These are phyloP conservation scores for Promerops cafer DNA, from an alignment of 2,113 vertebrate species.

Conservation along the genomic window DNA sequence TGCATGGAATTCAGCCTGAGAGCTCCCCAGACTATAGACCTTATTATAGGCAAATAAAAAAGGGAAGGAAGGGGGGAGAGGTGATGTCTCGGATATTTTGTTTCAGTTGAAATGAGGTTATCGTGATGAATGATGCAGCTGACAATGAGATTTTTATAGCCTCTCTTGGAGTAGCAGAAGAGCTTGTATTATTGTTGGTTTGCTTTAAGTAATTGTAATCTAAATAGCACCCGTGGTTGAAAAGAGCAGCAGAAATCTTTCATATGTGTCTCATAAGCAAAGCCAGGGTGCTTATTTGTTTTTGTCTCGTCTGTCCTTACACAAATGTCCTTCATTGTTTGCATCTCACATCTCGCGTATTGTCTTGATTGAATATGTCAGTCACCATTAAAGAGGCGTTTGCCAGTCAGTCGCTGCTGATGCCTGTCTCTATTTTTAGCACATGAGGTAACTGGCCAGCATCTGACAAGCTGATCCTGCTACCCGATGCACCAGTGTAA, in stretches of 20 bases:
- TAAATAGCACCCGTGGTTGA: neutral
- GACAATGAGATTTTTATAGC: slow-evolving; percentile 51
- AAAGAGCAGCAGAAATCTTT: slow-evolving; percentile 8
- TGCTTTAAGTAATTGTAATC: neutral
- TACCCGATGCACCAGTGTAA: neutral
- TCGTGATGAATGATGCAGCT: slow-evolving; percentile 41
- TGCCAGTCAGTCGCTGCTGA: neutral
- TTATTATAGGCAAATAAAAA: slow-evolving; percentile 51
- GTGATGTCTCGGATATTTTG: neutral
- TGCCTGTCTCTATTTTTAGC: slow-evolving; percentile 22
- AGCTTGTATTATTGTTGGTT: slow-evolving; percentile 22
- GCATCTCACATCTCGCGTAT: neutral
- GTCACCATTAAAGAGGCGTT: neutral
- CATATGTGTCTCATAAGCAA: neutral
- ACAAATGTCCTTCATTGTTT: neutral
- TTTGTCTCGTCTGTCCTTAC: neutral
- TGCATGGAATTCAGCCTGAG: slow-evolving; percentile 54
- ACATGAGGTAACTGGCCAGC: neutral
- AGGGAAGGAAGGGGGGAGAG: neutral
- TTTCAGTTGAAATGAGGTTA: slow-evolving; percentile 6
- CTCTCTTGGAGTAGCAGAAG: neutral
- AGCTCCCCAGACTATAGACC: slow-evolving; percentile 41
- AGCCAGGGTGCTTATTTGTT: neutral
- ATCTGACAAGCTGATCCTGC: neutral
- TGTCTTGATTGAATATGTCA: neutral